A percentile compares a stretch with the other conserved stretches of the same genome.
Evolutionary conservation across 2,888 invertebrate species (phyloP).

Genomic region (Tuta absoluta): DNA sequence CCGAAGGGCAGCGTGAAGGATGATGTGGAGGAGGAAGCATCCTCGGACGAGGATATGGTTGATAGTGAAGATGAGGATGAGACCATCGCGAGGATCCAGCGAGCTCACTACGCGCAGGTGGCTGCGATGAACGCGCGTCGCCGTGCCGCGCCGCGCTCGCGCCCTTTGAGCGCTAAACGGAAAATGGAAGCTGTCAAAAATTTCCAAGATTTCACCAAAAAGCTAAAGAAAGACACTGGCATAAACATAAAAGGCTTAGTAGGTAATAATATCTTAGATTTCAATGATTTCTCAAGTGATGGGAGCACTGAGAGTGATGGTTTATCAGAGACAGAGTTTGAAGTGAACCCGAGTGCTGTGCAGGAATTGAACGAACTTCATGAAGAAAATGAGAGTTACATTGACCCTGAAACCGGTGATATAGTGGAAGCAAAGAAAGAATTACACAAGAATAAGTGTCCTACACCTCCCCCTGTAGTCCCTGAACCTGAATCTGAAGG

Average conservation of each 20-base stretch:
- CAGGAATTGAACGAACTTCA: constrained; percentile 67
- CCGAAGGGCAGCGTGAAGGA: constrained; percentile 59
- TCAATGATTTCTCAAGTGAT: constrained; percentile 76
- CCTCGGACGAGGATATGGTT: constrained; percentile 65
- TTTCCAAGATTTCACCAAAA: constrained; percentile 78
- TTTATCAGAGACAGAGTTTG: constrained; percentile 75
- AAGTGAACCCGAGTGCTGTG: constrained; percentile 73
- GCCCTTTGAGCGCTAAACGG: constrained; percentile 74
- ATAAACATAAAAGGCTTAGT: constrained; percentile 75
- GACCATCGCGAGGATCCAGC: constrained; percentile 74
- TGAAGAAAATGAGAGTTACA: constrained; percentile 75
- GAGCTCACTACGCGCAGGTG: constrained; percentile 73
- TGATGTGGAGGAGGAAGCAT: constrained; percentile 58
- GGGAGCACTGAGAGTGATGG: constrained; percentile 75
- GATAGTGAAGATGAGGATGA: constrained; percentile 77
- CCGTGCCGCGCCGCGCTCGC: constrained; percentile 60
- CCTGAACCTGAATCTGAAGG: constrained; percentile 33
- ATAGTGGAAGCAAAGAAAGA: constrained; percentile 59
- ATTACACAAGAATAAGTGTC: constrained; percentile 37
- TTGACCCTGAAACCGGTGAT: constrained; percentile 78
- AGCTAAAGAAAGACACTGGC: constrained; percentile 77
- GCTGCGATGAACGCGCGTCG: constrained; percentile 71
- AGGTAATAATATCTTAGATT: constrained; percentile 73
- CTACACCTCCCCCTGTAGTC: constrained; percentile 34
- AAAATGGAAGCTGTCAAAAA: constrained; percentile 78